Evolutionary conservation across 2,888 invertebrate species (phyloP).

Genomic region (Nemurella pictetii): DNA sequence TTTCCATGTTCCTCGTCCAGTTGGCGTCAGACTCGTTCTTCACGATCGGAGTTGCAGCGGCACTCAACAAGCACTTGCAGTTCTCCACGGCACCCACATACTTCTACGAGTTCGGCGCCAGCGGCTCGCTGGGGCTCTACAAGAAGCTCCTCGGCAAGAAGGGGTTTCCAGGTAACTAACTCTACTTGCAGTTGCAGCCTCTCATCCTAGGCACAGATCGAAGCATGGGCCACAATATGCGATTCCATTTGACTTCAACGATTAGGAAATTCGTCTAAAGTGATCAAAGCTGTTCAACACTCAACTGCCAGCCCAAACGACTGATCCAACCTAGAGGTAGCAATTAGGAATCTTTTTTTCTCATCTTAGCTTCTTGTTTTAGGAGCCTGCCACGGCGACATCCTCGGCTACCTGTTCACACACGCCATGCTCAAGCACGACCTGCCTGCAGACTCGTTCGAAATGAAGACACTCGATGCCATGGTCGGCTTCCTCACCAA

Average conservation of each 20-base stretch:
- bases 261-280: too few relatives aligned
- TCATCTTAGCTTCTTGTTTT: too few relatives aligned
- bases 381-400: conserved; percentile 23
- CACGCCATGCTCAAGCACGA: conserved; percentile 12
- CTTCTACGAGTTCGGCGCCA: conserved; percentile 19
- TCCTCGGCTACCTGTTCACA: conserved; percentile 21
- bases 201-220: too few relatives aligned
- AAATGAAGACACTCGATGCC: background rate
- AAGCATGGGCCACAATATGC: too few relatives aligned
- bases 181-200: background rate
- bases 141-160: conserved; percentile 20
- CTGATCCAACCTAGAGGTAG: too few relatives aligned
- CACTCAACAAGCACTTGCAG: background rate
- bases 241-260: too few relatives aligned
- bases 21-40: conserved; percentile 6
- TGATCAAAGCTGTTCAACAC: too few relatives aligned
- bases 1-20: background rate
- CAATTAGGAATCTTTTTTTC: too few relatives aligned
- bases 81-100: background rate
- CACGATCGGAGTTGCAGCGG: background rate
- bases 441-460: background rate
- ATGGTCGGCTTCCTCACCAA: conserved; percentile 3
- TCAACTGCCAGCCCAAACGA: too few relatives aligned
- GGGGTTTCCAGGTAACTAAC: conserved; percentile 9
- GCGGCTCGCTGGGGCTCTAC: conserved; percentile 5